Base-by-base conservation (phyloP, 2,113 vertebrate genomes). In the Hydrochoerus hydrochaeris region DNA sequence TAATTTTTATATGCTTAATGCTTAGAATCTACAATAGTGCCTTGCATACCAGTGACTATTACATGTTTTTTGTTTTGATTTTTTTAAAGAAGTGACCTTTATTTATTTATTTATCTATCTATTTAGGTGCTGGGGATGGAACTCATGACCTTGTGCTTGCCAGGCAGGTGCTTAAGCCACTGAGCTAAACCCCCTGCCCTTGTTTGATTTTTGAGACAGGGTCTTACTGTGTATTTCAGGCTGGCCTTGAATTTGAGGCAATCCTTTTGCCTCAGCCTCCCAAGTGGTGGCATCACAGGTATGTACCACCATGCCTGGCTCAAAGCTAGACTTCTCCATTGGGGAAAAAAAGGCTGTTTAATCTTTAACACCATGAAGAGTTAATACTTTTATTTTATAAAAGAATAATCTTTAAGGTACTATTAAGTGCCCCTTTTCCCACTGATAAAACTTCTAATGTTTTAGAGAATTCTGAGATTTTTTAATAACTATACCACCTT, bases 361-460 rank as follows among this genome's bases (percentile, higher is more conserved):
- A 52, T 62, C 32, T 86, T 49, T 54, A 26, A 91, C 49, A 85
- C 24, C 17, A 85, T 4, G 4, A 93, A 95, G 12, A 88, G 35
- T 73, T 78, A 85, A 63, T 63, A 69, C 35, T 81, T 80, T 90
- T 52, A 54, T 19, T 92, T 60, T 81, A 88, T 24, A 80, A 57
- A 97, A 93, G 32, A 6, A 24, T 3, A 92, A 24, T 71, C 19
- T 86, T 38, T 35, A 14, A n/a, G 5, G 10, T 92, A 91, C 81
- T n/a, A 85, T 30, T 71, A 94, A 78, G 77, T 35, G 67, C 9
- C 9, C 44, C 83, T 81, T 84, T 94, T 82, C 44, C 88, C 95
- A n/a, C 28, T 95, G 44, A 94, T 16, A 9, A 41, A 80, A 87
- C 58, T 60, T 84, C 63, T 60, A 17, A 57, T 49, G 20, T n/a